Base-by-base conservation (phyloP, 2,888 invertebrate species). In the Palloptera scutellata region DNA sequence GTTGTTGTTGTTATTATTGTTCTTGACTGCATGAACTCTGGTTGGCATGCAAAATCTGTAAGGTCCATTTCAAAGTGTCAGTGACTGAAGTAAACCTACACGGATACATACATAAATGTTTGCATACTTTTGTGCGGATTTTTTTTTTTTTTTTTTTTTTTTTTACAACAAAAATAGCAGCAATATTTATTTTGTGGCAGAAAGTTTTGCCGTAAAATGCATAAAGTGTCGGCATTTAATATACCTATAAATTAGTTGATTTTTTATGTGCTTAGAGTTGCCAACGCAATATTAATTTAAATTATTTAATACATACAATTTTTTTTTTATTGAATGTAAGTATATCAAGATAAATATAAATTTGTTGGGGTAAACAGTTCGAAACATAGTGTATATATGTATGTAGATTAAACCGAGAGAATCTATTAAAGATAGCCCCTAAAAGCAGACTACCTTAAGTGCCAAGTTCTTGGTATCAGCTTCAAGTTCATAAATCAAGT, bases 151-250 rank as follows among this genome's bases (percentile, higher is more conserved):
- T 53, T 53, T 17, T 15, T 11, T 8, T 12, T 58, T 17, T 4
- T 48, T 45, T 55, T 11, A n/a, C 10, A 43, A n/a, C 11, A 48
- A 45, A 8, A 13, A 30, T 10, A 15, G 40, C n/a, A 12, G 53
- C 13, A 61, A 48, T 48, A n/a, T n/a, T 42, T 9, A 30, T 43
- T 51, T 60, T 59, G 66, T 61, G 61, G 17, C 12, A 19, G 19
- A 61, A 66, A 69, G 30, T 62, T 66, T 66, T 63, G 61, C 66
- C 51, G 61, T 66, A 66, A 69, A 69, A 69, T 64, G 60, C 67
- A 60, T 51, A 60, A 67, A 58, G 59, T 43, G 15, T 11, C 10
- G 8, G 48, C 48, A 13, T n/a, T 48, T 48, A 48, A n/a, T 48
- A 30, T 30, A 48, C 48, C 15, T 48, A 48, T 48, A 8, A 5